Percentiles rank a stretch among this genome's conserved stretches.
phyloP scores from a whole-genome alignment of 2,888 invertebrate species.

The Orchesellides sinensis region DNA sequence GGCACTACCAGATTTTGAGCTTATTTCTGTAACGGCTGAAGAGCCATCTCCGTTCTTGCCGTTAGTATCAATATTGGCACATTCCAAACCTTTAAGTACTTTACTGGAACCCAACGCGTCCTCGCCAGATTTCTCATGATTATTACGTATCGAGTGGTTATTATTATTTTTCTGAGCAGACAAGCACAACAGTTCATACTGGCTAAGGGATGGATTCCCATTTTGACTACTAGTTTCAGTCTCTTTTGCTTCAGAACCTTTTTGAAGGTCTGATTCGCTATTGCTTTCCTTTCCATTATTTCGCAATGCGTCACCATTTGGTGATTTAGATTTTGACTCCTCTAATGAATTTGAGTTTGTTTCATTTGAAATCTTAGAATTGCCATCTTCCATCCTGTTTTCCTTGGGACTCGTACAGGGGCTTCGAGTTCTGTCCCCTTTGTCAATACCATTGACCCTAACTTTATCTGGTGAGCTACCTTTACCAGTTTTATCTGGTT shows the following conservation, averaged over 20 bases:
- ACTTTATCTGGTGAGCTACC: no score
- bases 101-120: background rate
- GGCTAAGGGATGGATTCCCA: background rate
- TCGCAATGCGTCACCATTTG: no score
- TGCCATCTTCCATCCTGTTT: no score
- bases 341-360: no score
- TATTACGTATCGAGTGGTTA: constrained; percentile 7
- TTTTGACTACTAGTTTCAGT: background rate
- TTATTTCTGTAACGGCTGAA: background rate
- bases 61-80: constrained; percentile 10
- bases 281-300: no score
- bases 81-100: constrained; percentile 2
- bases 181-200: constrained; percentile 15
- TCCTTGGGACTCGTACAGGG: no score
- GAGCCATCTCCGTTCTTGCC: constrained; percentile 12
- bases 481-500: background rate
- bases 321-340: no score
- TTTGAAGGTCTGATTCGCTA: no score
- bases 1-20: constrained; percentile 12
- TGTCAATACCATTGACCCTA: no score
- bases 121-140: constrained; percentile 3
- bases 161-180: constrained; percentile 47
- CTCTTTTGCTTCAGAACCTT: background rate
- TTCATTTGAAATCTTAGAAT: no score
- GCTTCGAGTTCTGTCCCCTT: no score